Evolutionary conservation across 2,888 invertebrate species (phyloP).

Genomic region (Drosophila rubida): DNA sequence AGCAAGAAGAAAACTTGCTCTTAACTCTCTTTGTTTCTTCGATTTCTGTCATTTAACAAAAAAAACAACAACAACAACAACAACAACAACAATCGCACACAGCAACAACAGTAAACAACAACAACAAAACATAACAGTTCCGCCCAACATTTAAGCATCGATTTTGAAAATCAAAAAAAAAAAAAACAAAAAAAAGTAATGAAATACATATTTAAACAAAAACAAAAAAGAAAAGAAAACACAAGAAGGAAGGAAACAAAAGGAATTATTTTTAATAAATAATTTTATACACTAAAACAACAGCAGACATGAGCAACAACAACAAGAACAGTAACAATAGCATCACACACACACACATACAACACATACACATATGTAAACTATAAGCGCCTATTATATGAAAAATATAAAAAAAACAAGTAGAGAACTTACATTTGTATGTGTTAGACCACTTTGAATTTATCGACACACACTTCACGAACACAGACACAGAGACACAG

Average conservation of each 20-base stretch:
- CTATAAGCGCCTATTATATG: conserved; percentile 13
- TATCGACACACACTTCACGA: conserved; percentile 14
- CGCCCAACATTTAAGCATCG: conserved; percentile 75
- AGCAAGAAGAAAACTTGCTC: conserved; percentile 32
- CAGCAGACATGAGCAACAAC: background rate
- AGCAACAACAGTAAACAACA: conserved; percentile 38
- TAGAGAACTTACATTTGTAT: conserved; percentile 17
- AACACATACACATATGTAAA: conserved; percentile 2
- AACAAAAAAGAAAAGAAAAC: conserved; percentile 15
- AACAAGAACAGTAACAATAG: conserved; percentile 21
- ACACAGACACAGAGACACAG: conserved; percentile 12
- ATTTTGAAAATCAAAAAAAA: conserved; percentile 69
- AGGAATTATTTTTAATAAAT: conserved; percentile 59
- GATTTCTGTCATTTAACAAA: conserved; percentile 44
- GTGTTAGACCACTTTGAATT: conserved; percentile 11
- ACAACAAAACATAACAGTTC: conserved; percentile 66
- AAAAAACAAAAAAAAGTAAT: conserved; percentile 20
- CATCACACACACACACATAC: conserved; percentile 12
- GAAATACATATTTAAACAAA: conserved; percentile 44
- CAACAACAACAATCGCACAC: conserved; percentile 48
- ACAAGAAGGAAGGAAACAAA: conserved; percentile 21
- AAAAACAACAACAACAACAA: conserved; percentile 40
- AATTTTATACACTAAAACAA: conserved; percentile 49
- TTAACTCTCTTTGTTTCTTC: conserved; percentile 37
- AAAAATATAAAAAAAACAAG: conserved; percentile 14